These are phyloP conservation scores for Linyphia triangularis DNA, from an alignment of 2,888 invertebrate genomes.

Conservation along the genomic window DNA sequence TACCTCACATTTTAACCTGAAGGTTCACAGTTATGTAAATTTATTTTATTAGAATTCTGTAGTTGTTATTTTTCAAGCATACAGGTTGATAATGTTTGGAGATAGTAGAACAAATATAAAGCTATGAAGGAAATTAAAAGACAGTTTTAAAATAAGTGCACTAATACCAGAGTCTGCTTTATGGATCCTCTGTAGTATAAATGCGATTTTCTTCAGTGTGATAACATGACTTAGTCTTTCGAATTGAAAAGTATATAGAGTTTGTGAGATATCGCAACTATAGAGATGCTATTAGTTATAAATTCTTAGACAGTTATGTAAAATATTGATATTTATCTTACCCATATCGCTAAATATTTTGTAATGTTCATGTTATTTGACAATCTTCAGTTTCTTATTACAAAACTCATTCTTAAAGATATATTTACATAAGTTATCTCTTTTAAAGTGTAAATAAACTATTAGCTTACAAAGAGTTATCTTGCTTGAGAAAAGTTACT, in stretches of 20 bases:
- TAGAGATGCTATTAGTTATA: slow-evolving; percentile 46
- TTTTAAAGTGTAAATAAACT: background rate
- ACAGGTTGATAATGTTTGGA: slow-evolving; percentile 41
- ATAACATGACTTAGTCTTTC: slow-evolving; percentile 63
- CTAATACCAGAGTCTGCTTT: slow-evolving; percentile 50
- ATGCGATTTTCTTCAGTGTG: slow-evolving; percentile 63
- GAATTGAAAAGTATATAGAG: slow-evolving; percentile 39
- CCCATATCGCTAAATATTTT: slow-evolving; percentile 34
- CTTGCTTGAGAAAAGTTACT: no score
- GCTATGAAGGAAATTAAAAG: slow-evolving; percentile 41
- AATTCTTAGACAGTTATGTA: slow-evolving; percentile 46
- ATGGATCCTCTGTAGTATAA: slow-evolving; percentile 50
- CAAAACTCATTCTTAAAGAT: background rate
- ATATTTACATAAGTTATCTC: background rate
- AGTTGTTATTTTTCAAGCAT: background rate
- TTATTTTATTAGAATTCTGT: background rate
- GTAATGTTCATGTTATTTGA: slow-evolving; percentile 44
- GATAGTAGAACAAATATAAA: slow-evolving; percentile 47
- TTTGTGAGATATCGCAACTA: slow-evolving; percentile 46
- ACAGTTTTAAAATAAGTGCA: slow-evolving; percentile 65
- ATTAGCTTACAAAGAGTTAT: background rate
- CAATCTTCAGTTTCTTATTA: slow-evolving; percentile 57
- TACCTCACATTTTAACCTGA: no score
- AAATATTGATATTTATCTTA: slow-evolving; percentile 17
- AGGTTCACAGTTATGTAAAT: no score